Conservation (phyloP, 30 jellyfish, hydroid and myxozoan species). For the Nemopilema nomurai region DNA sequence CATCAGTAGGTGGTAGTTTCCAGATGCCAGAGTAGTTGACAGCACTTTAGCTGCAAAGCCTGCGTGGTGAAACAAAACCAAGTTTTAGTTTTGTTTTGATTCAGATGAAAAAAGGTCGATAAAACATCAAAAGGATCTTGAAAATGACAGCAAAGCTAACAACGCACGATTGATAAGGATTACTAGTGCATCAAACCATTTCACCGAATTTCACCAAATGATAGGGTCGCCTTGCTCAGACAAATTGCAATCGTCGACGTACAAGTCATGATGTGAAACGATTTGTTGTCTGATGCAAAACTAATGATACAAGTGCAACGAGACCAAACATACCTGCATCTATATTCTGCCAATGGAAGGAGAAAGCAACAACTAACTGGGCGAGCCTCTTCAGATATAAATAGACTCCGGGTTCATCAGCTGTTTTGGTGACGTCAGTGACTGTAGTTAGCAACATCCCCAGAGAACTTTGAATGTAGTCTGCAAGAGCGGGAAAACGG, state of each 20-base stretch:
- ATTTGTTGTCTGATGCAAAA: background rate
- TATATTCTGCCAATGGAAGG: background rate
- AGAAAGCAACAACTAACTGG: background rate
- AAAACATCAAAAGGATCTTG: too few relatives aligned
- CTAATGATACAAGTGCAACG: background rate
- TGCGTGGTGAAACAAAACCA: background rate
- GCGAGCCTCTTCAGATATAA: background rate
- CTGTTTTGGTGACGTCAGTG: background rate
- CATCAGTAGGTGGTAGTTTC: background rate
- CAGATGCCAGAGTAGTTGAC: background rate
- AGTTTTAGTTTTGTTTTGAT: background rate
- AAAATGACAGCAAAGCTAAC: too few relatives aligned
- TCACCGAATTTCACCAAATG: too few relatives aligned
- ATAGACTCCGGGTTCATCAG: background rate
- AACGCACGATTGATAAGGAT: too few relatives aligned
- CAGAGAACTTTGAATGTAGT: background rate
- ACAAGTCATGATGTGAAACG: background rate
- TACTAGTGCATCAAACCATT: too few relatives aligned
- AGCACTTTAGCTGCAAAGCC: constrained; percentile 8
- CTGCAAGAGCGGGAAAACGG: background rate
- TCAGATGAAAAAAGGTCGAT: too few relatives aligned
- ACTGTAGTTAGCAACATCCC: background rate
- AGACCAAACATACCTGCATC: background rate
- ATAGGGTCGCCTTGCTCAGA: too few relatives aligned
- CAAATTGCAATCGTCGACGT: too few relatives aligned